phyloP scores from a whole-genome alignment of 2,888 invertebrate species.

The Rugalucina vietnamica region DNA sequence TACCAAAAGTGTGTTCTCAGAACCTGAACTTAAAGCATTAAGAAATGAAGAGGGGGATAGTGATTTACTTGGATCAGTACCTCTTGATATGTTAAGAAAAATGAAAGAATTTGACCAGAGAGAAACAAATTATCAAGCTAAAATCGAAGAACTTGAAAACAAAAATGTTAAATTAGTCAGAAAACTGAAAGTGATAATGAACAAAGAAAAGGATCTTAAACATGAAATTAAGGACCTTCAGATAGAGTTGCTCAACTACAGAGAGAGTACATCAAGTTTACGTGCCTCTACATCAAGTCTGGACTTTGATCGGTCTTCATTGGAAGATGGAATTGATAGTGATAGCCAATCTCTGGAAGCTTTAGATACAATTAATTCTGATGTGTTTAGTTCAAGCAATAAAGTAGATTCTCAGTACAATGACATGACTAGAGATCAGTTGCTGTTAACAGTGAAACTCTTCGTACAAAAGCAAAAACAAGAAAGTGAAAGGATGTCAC shows the following conservation, averaged over 20 bases:
- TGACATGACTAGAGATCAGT: conserved; percentile 50
- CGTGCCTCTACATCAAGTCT: conserved; percentile 51
- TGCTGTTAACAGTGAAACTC: conserved; percentile 54
- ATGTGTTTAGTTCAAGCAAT: conserved; percentile 47
- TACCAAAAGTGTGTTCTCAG: conserved; percentile 51
- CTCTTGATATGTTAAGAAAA: conserved; percentile 61
- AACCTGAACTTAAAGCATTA: conserved; percentile 45
- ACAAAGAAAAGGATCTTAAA: conserved; percentile 57
- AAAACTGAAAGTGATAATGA: conserved; percentile 56
- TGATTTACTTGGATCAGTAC: conserved; percentile 56
- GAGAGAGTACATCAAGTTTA: conserved; percentile 45
- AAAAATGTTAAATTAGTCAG: conserved; percentile 53
- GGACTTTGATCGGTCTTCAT: conserved; percentile 56
- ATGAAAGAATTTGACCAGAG: conserved; percentile 60
- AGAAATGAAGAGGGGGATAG: conserved; percentile 53
- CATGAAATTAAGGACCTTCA: conserved; percentile 62
- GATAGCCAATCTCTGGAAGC: conserved; percentile 45
- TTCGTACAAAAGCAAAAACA: conserved; percentile 52
- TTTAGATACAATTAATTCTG: conserved; percentile 29
- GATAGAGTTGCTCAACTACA: conserved; percentile 41
- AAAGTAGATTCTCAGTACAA: conserved; percentile 37
- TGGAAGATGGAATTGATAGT: conserved; percentile 52
- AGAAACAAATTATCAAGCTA: conserved; percentile 57
- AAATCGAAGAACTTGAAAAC: conserved; percentile 55
- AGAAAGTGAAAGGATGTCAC: conserved; percentile 32